Conservation (phyloP, 2,797 vertebrate genomes). For the Micrastur ruficollis region DNA sequence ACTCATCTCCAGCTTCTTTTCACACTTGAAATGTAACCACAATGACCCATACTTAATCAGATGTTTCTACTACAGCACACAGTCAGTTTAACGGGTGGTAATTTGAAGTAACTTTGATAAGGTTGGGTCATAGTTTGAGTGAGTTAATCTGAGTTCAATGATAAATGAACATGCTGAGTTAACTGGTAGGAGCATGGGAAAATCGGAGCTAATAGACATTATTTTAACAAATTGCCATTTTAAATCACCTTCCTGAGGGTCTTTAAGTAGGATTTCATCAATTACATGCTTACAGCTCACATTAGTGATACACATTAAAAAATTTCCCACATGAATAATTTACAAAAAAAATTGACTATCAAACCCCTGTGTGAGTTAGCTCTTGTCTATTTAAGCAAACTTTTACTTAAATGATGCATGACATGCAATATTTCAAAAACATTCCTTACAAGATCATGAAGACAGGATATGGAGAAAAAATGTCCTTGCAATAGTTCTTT, state of each 20-base stretch:
- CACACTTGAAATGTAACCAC: constrained; percentile 27
- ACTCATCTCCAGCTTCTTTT: background rate
- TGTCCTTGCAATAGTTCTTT: background rate
- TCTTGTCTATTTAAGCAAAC: constrained; percentile 23
- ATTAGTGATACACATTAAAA: constrained; percentile 68
- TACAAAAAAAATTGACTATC: background rate
- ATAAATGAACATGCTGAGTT: constrained; percentile 62
- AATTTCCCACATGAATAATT: constrained; percentile 60
- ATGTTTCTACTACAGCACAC: background rate
- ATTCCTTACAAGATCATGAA: background rate
- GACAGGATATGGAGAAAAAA: background rate
- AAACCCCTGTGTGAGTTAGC: constrained; percentile 15
- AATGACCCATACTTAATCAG: background rate
- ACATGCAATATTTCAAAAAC: background rate
- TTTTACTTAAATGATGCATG: constrained; percentile 32
- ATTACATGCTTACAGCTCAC: constrained; percentile 67
- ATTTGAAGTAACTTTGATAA: constrained; percentile 59
- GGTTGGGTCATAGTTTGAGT: constrained; percentile 55
- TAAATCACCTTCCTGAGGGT: constrained; percentile 65
- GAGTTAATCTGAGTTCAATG: constrained; percentile 63
- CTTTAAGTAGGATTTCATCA: constrained; percentile 65
- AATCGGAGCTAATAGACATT: constrained; percentile 67
- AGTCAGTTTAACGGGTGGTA: constrained; percentile 26
- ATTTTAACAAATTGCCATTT: constrained; percentile 72
- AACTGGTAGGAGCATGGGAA: constrained; percentile 55